Percentiles rank a stretch among this genome's conserved stretches.
These are phyloP conservation scores for Sparus aurata DNA, from an alignment of 2,797 vertebrate genomes.

Conservation along the genomic window DNA sequence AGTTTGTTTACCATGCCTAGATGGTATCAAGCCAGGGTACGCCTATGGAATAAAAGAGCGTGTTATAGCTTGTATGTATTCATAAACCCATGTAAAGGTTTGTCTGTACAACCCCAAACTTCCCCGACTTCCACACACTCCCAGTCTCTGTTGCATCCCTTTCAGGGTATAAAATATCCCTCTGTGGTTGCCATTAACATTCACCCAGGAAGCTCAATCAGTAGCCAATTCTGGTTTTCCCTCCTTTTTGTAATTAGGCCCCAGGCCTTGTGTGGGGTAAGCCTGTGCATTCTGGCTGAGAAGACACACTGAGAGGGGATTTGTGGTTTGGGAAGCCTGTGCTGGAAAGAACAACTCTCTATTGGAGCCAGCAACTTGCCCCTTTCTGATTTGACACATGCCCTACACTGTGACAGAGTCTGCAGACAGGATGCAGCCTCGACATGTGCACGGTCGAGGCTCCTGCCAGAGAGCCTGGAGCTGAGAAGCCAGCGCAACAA, in stretches of 20 bases:
- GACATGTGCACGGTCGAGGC: constrained; percentile 50
- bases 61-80: constrained; percentile 65
- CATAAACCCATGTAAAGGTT: constrained; percentile 62
- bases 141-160: constrained; percentile 58
- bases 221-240: constrained; percentile 76
- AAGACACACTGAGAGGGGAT: constrained; percentile 78
- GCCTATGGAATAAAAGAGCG: constrained; percentile 58
- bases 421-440: constrained; percentile 71
- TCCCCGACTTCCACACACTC: constrained; percentile 45
- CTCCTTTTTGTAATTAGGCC: constrained; percentile 77
- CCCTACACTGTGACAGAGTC: constrained; percentile 67
- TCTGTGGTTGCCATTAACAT: constrained; percentile 77
- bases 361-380: constrained; percentile 71
- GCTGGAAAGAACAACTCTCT: constrained; percentile 81
- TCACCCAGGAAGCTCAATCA: constrained; percentile 85
- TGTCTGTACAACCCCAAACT: constrained; percentile 42
- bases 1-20: constrained; percentile 67
- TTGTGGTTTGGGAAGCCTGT: constrained; percentile 80
- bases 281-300: constrained; percentile 79
- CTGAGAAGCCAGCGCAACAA: constrained; percentile 48
- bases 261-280: constrained; percentile 75
- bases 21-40: constrained; percentile 56
- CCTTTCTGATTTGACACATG: constrained; percentile 79
- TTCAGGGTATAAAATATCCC: constrained; percentile 75
- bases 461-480: constrained; percentile 61